Conservation (phyloP, 1,140 invertebrate species). For the Leptopilina boulardi region DNA sequence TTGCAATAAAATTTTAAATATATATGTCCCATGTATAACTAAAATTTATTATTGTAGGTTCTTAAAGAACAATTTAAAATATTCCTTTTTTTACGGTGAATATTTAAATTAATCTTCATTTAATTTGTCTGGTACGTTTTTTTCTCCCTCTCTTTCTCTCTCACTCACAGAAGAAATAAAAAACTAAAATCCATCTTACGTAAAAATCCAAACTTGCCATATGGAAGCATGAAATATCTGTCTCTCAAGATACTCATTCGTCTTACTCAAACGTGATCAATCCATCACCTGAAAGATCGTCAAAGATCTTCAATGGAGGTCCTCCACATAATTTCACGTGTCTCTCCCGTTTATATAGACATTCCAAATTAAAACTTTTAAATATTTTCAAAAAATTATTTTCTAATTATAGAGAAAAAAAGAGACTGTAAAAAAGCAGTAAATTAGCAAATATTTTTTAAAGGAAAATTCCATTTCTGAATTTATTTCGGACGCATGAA, state of each 20-base stretch:
- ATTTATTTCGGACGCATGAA: too few relatives aligned
- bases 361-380: neutral
- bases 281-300: conserved; percentile 25
- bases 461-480: too few relatives aligned
- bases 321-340: conserved; percentile 15
- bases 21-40: too few relatives aligned
- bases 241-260: conserved; percentile 18
- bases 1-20: too few relatives aligned
- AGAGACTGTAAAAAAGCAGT: too few relatives aligned
- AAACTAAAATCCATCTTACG: conserved; percentile 9
- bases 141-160: too few relatives aligned
- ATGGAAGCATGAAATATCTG: conserved; percentile 21
- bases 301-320: conserved; percentile 31
- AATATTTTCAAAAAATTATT: neutral
- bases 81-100: neutral
- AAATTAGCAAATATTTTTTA: too few relatives aligned
- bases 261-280: conserved; percentile 27
- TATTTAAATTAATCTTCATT: conserved; percentile 14
- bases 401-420: too few relatives aligned
- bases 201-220: conserved; percentile 8
- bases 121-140: neutral
- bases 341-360: neutral
- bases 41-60: too few relatives aligned
- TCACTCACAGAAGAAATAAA: neutral
- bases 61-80: too few relatives aligned